Conservation (phyloP, 2,113 vertebrate species). For the Dicentrarchus labrax region DNA sequence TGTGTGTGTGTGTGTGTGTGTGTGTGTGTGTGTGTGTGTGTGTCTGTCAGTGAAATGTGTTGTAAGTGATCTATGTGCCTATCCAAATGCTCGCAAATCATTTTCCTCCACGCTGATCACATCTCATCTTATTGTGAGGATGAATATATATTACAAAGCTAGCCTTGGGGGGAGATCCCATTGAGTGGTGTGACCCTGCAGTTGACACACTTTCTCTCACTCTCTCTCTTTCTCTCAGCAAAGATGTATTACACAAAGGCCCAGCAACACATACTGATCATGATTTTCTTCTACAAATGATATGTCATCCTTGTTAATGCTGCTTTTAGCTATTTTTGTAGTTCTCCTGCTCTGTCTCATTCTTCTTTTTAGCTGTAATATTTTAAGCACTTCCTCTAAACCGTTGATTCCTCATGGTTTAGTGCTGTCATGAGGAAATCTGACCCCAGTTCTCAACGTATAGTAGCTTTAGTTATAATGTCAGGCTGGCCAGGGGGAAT, state of each 20-base stretch:
- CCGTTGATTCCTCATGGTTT: background rate
- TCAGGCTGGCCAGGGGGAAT: background rate
- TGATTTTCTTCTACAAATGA: background rate
- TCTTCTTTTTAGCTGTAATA: conserved; percentile 1
- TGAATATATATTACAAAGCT: conserved; percentile 50
- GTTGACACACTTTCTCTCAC: conserved; percentile 75
- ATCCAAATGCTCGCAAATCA: background rate
- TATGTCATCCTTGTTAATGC: background rate
- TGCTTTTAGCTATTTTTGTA: background rate
- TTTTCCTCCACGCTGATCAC: background rate
- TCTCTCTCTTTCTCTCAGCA: conserved; percentile 29
- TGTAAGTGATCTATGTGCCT: background rate
- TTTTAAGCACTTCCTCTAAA: conserved; percentile 28
- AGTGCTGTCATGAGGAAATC: background rate
- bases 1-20: background rate
- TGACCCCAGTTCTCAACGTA: conserved; percentile 2
- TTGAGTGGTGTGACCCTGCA: conserved; percentile 61
- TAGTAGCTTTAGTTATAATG: background rate
- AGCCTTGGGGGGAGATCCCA: conserved; percentile 62
- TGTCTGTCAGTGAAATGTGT: background rate
- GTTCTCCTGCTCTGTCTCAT: background rate
- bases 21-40: background rate
- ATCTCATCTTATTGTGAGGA: conserved; percentile 40
- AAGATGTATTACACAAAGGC: conserved; percentile 32
- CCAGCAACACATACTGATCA: background rate